Base-by-base conservation (phyloP, 2,113 vertebrate species). In the Callipepla californica region DNA sequence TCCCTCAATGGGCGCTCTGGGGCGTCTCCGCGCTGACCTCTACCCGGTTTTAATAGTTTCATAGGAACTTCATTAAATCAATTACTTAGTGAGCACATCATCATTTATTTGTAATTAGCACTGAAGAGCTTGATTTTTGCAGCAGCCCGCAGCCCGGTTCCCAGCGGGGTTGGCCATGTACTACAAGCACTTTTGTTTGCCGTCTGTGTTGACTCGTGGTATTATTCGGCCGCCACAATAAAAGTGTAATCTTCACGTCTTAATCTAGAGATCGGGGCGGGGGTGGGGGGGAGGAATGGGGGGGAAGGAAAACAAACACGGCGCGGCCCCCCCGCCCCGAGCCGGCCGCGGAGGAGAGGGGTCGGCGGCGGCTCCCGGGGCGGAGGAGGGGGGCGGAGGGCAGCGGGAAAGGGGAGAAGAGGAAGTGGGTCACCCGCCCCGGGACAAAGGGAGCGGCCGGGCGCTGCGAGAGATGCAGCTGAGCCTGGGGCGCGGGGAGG, bases 61-160 rank as follows among this genome's bases (percentile, higher is more conserved):
- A 98, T 98, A 98, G 97, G 97, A 98, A 98, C 98, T 98, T 99
- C 98, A 98, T 98, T 98, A 99, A 98, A 98, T 98, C 98, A 99
- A 98, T 99, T 98, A 98, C 97, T 97, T 97, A 95, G 95, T 96
- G 97, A 98, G 98, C 98, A 98, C 98, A 98, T 98, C 98, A 98
- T 96, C 93, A 97, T 98, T 98, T 98, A 98, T 98, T 98, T 98
- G 97, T 97, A 98, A 98, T 98, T 98, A 98, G 97, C 97, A 97
- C 96, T 94, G 94, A 97, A 98, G 97, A 97, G 95, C 92, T 96
- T 91, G 94, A 91, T 97, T 97, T 96, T 96, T 97, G 94, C 94
- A 95, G 96, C 93, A 97, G 95, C 90, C 93, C 91, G 95, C 91
- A 92, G 96, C 96, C 93, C 92, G 68, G 85, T 96, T 96, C 97